phyloP scores from a whole-genome alignment of 2,797 vertebrate species.

The Erethizon dorsatum region DNA sequence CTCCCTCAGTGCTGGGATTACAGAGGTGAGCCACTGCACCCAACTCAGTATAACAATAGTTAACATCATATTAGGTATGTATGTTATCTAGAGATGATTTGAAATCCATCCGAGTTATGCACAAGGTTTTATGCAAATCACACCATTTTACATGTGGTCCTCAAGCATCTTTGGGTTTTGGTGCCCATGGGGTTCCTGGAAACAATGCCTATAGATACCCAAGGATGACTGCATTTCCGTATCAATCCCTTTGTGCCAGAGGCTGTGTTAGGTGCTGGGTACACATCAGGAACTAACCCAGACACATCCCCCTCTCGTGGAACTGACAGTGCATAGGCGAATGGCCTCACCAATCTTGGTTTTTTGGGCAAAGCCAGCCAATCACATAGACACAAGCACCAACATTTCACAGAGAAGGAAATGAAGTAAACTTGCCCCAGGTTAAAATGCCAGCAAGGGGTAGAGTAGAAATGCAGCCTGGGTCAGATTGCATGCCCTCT shows the following conservation, averaged over 20 bases:
- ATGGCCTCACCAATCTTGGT: not conserved
- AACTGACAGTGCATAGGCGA: not conserved
- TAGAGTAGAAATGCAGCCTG: not conserved
- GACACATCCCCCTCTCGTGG: not conserved
- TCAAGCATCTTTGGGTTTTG: not conserved
- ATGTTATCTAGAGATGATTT: not conserved
- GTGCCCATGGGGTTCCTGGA: not conserved
- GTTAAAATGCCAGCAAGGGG: not conserved
- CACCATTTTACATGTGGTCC: not conserved
- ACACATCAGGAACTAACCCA: not conserved
- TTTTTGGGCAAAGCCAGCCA: not conserved
- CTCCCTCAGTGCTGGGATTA: not conserved
- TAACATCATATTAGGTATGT: too few relatives aligned
- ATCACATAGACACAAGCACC: too few relatives aligned
- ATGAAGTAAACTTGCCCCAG: not conserved
- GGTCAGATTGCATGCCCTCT: not conserved
- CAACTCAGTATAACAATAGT: too few relatives aligned
- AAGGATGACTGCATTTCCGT: not conserved
- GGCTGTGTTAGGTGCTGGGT: not conserved
- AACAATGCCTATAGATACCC: not conserved
- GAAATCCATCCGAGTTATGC: too few relatives aligned
- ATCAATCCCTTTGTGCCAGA: not conserved
- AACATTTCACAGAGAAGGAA: slow-evolving; percentile 17
- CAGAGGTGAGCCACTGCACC: not conserved
- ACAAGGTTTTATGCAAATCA: too few relatives aligned